Evolutionary conservation across 2,797 vertebrate species (phyloP), one percentile per base, ranked within the genome.

Genomic region (Alectoris magna): DNA sequence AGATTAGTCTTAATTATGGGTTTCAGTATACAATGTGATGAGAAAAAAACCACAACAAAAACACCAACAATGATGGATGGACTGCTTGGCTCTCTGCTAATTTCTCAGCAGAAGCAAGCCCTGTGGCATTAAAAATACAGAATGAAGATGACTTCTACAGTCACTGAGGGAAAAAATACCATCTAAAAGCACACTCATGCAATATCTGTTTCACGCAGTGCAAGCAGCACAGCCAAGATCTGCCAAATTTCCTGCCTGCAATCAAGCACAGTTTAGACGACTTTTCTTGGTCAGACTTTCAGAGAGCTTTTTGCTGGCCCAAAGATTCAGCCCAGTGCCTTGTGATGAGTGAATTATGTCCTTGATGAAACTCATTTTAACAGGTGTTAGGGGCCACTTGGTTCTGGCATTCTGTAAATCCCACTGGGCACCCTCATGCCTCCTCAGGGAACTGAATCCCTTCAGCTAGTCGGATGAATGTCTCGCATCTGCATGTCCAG

Each of bases 1-100:
- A 90, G 74, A 96, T 92, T 93, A 93, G 84, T 95, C 80, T 93
- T 93, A 90, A 93, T 75, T 88, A 96, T 75, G 87, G 82, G 88
- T 93, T 91, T 88, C 88, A 84, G 64, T 81, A 82, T 41, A 59
- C 66, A 67, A 19, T 0, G 29, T 10, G 38, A 70, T 60, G 27
- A 62, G 46, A 1, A 68, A 81, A 91, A 90, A 83, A n/a, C 1
- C 56, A 1, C 71, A 91, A 76, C 86, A 93, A 91, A 92, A 60
- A 10, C 78, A 63, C 80, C 90, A 94, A n/a, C 55, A 91, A 49
- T 81, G 93, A 93, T 74, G 89, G 93, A 96, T 90, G 91, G 63
- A 66, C 77, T 36, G 80, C 56, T 16, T 3, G 41, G 73, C 41
- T 84, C 86, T 95, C 92, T 83, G 72, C 53, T 94, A 67, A 76